Conservation (phyloP, 2,888 invertebrate genomes). For the Drosophila yooni region DNA sequence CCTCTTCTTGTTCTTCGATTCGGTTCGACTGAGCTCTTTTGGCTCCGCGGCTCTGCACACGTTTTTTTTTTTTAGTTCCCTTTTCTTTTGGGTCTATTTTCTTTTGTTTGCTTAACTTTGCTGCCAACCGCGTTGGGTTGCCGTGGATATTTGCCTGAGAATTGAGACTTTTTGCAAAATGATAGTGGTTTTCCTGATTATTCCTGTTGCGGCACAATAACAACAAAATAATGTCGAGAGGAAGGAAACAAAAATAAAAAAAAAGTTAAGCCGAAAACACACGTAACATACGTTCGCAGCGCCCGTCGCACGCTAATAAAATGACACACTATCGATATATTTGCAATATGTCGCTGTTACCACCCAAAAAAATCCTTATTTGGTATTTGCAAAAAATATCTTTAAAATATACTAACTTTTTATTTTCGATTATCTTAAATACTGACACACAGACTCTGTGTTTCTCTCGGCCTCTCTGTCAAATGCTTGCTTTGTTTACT, state of each 20-base stretch:
- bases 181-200: slow-evolving; percentile 4
- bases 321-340: slow-evolving; percentile 47
- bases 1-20: slow-evolving; percentile 13
- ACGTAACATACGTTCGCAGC: slow-evolving; percentile 72
- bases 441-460: not conserved
- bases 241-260: slow-evolving; percentile 57
- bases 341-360: slow-evolving; percentile 12
- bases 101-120: slow-evolving; percentile 62
- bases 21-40: slow-evolving; percentile 32
- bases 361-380: slow-evolving; percentile 22
- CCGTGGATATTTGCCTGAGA: not conserved
- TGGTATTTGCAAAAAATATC: slow-evolving; percentile 41
- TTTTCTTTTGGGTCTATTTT: slow-evolving; percentile 31
- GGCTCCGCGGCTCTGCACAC: slow-evolving; percentile 44
- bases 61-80: slow-evolving; percentile 35
- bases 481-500: not conserved
- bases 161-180: slow-evolving; percentile 10
- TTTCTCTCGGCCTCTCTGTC: not conserved
- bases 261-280: slow-evolving; percentile 73
- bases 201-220: slow-evolving; percentile 52
- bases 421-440: slow-evolving; percentile 2
- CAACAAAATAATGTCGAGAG: slow-evolving; percentile 50
- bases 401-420: slow-evolving; percentile 20
- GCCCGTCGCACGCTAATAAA: slow-evolving; percentile 63
- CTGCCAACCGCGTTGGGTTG: slow-evolving; percentile 15